These are phyloP conservation scores for Tachystola acroxantha DNA, from an alignment of 2,888 invertebrate genomes.

Conservation along the genomic window DNA sequence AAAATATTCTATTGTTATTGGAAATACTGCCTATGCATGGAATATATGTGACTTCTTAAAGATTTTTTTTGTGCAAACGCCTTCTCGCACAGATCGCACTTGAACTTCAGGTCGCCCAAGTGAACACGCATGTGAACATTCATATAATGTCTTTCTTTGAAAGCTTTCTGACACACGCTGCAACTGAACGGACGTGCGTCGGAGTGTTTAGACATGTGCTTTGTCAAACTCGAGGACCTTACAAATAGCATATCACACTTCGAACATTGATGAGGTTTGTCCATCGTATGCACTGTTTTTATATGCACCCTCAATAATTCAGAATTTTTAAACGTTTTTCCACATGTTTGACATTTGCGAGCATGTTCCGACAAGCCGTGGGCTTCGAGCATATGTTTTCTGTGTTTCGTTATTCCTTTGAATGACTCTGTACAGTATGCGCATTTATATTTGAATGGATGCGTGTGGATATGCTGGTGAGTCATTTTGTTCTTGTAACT, in stretches of 20 bases:
- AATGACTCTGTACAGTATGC: slow-evolving; percentile 37
- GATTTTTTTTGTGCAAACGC: slow-evolving; percentile 24
- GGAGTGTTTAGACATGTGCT: slow-evolving; percentile 55
- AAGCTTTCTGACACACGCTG: slow-evolving; percentile 40
- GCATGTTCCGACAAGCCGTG: slow-evolving; percentile 6
- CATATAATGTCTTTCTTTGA: slow-evolving; percentile 35
- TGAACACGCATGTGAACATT: slow-evolving; percentile 46
- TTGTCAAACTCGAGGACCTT: slow-evolving; percentile 36
- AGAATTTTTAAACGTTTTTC: slow-evolving; percentile 17
- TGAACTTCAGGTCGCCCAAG: slow-evolving; percentile 27
- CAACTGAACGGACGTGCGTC: slow-evolving; percentile 54
- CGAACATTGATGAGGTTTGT: slow-evolving; percentile 21
- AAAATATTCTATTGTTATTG: too few species aligned
- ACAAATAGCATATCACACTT: slow-evolving; percentile 29
- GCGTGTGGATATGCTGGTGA: slow-evolving; percentile 14
- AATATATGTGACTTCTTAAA: slow-evolving; percentile 30
- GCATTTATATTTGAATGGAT: slow-evolving; percentile 26
- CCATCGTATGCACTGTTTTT: slow-evolving; percentile 23
- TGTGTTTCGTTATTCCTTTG: slow-evolving; percentile 40
- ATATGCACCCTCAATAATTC: not conserved
- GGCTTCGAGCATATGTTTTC: slow-evolving; percentile 39
- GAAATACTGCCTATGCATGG: slow-evolving; percentile 35
- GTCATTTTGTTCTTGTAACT: slow-evolving; percentile 46
- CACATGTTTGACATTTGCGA: slow-evolving; percentile 43
- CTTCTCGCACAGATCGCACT: slow-evolving; percentile 28